phyloP scores from a whole-genome alignment of 2,797 vertebrate species.

The Typhlichthys subterraneus region DNA sequence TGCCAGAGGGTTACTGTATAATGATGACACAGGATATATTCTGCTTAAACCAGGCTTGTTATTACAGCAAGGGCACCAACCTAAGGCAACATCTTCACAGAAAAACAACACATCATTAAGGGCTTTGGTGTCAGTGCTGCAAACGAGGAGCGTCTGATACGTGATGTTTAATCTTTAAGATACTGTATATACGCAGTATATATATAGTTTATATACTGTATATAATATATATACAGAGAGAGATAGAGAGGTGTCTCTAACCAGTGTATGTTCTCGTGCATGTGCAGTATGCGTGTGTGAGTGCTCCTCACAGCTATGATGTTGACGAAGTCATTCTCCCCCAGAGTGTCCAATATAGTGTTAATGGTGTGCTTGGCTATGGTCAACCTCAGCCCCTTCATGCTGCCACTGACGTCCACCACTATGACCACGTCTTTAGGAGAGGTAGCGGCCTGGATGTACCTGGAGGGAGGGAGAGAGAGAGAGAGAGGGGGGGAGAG shows the following conservation, averaged over 20 bases:
- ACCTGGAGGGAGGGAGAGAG: conserved; percentile 74
- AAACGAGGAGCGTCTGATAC: too few relatives aligned
- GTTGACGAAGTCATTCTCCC: conserved; percentile 97
- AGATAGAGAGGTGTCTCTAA: background rate
- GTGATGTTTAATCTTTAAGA: too few relatives aligned
- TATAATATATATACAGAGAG: background rate
- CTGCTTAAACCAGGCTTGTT: too few relatives aligned
- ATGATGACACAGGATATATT: too few relatives aligned
- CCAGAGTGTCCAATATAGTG: conserved; percentile 92
- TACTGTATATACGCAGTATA: too few relatives aligned
- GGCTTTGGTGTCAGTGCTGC: too few relatives aligned
- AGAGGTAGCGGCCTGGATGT: conserved; percentile 94
- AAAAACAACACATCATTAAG: too few relatives aligned
- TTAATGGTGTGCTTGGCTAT: conserved; percentile 94
- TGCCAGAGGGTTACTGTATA: too few relatives aligned
- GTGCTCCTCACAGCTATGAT: conserved; percentile 85
- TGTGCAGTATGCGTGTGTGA: background rate
- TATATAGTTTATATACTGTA: too few relatives aligned
- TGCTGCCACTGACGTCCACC: conserved; percentile 93
- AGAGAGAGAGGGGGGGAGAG: background rate
- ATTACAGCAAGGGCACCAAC: too few relatives aligned
- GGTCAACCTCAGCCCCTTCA: conserved; percentile 92
- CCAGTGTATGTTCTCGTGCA: background rate
- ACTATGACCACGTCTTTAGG: conserved; percentile 94
- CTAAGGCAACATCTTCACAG: too few relatives aligned